These are phyloP conservation scores for Galaxea fascicularis DNA, from an alignment of 92 coral and sea anemone species.

Conservation along the genomic window DNA sequence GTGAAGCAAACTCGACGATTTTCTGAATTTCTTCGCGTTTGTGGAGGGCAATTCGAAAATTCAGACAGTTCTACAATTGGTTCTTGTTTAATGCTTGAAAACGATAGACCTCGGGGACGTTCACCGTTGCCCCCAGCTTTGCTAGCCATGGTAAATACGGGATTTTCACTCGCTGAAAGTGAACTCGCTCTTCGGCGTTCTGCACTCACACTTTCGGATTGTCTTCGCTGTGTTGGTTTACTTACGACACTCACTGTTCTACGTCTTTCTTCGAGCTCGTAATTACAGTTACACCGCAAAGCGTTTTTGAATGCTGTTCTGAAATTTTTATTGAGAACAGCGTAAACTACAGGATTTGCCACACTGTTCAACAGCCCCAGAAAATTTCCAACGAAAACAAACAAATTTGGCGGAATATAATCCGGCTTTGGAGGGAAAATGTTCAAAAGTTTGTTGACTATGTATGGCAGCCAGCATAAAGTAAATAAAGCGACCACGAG, in stretches of 20 bases:
- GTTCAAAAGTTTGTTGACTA: slow-evolving; percentile 78
- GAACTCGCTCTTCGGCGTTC: slow-evolving; percentile 41
- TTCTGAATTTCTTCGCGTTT: slow-evolving; percentile 24
- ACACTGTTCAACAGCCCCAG: slow-evolving; percentile 83
- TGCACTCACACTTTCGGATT: slow-evolving; percentile 27
- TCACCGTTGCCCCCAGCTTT: background rate
- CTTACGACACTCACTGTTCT: slow-evolving; percentile 42
- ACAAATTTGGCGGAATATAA: slow-evolving; percentile 69
- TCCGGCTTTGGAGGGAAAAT: slow-evolving; percentile 70
- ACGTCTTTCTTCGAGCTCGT: slow-evolving; percentile 78
- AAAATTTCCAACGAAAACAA: slow-evolving; percentile 83
- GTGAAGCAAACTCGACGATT: slow-evolving; percentile 71
- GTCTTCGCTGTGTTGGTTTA: slow-evolving; percentile 34
- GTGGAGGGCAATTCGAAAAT: background rate
- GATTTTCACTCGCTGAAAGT: slow-evolving; percentile 7
- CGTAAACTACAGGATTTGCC: slow-evolving; percentile 81
- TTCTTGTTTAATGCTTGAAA: slow-evolving; percentile 29
- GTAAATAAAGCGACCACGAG: slow-evolving; percentile 79
- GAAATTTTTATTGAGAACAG: slow-evolving; percentile 81
- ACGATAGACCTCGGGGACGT: slow-evolving; percentile 41
- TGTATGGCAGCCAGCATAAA: slow-evolving; percentile 84
- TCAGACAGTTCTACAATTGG: slow-evolving; percentile 11
- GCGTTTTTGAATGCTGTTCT: slow-evolving; percentile 83
- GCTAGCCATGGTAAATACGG: background rate
- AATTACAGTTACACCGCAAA: slow-evolving; percentile 80